Conservation (phyloP, 1,140 invertebrate genomes). For the Popillia japonica region DNA sequence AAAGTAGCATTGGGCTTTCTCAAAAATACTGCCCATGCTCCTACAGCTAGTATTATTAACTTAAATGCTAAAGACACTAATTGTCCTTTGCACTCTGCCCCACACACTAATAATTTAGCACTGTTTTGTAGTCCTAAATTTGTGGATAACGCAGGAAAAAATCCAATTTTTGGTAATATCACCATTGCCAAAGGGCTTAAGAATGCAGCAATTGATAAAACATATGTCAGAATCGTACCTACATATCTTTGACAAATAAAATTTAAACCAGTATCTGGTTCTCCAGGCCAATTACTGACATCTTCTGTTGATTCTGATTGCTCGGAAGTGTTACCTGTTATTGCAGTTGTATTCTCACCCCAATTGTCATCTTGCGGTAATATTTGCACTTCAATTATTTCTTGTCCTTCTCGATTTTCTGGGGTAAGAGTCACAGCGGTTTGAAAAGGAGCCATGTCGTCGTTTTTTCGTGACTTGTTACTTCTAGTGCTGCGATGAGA, state of each 20-base stretch:
- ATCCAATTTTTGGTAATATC: slow-evolving; percentile 87
- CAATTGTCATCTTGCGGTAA: slow-evolving; percentile 96
- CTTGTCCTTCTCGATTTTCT: slow-evolving; percentile 71
- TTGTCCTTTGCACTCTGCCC: slow-evolving; percentile 83
- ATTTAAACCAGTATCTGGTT: slow-evolving; percentile 74
- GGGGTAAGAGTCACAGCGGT: slow-evolving; percentile 70
- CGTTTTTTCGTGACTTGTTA: slow-evolving; percentile 59
- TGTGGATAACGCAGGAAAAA: slow-evolving; percentile 70
- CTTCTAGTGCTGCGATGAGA: slow-evolving; percentile 67
- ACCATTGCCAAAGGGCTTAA: slow-evolving; percentile 94
- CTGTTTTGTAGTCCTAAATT: slow-evolving; percentile 67
- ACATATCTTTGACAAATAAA: slow-evolving; percentile 83
- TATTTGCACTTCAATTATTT: slow-evolving; percentile 86
- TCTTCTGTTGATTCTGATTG: slow-evolving; percentile 93
- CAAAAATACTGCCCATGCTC: slow-evolving; percentile 89
- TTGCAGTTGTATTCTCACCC: slow-evolving; percentile 97
- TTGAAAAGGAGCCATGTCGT: slow-evolving; percentile 72
- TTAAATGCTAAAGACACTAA: slow-evolving; percentile 92
- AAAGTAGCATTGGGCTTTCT: slow-evolving; percentile 82
- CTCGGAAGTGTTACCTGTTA: slow-evolving; percentile 96
- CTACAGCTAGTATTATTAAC: slow-evolving; percentile 87
- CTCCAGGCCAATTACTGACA: slow-evolving; percentile 79
- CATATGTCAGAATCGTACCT: slow-evolving; percentile 76
- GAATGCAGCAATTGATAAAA: slow-evolving; percentile 84
- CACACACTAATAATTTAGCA: slow-evolving; percentile 72